phyloP scores from a whole-genome alignment of 2,113 vertebrate species.

The Epinephelus moara region DNA sequence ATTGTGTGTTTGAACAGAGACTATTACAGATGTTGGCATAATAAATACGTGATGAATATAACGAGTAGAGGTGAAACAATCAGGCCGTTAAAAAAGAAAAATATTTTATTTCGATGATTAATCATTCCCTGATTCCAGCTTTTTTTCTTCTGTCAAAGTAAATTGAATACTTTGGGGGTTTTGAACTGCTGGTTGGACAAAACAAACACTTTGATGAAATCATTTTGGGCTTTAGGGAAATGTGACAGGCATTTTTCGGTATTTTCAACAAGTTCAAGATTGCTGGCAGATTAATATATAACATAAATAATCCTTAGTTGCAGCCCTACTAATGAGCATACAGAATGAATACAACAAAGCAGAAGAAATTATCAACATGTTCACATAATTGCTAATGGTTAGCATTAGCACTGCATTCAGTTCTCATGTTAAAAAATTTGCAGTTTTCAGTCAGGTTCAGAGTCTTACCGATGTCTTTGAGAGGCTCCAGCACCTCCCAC shows the following conservation, averaged over 20 bases:
- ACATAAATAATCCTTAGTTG: background rate
- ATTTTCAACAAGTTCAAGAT: background rate
- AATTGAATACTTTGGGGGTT: background rate
- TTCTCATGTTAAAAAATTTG: background rate
- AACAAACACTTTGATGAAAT: background rate
- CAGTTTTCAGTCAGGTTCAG: background rate
- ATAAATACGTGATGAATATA: no score
- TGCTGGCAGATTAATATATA: background rate
- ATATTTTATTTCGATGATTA: no score
- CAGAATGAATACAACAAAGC: background rate
- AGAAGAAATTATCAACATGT: background rate
- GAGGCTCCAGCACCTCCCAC: constrained; percentile 96
- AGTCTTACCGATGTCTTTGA: constrained; percentile 94
- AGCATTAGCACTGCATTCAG: background rate
- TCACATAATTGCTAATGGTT: background rate
- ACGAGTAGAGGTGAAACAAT: no score
- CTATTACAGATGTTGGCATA: no score
- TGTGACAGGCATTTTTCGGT: no score
- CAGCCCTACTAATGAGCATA: background rate
- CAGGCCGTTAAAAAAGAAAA: no score
- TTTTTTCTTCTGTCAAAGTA: background rate
- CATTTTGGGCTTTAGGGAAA: background rate
- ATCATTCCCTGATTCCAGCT: background rate
- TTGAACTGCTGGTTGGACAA: no score
- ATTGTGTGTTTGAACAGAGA: no score